These are phyloP conservation scores for Drosophila yooni DNA, from an alignment of 2,888 invertebrate species.

Conservation along the genomic window DNA sequence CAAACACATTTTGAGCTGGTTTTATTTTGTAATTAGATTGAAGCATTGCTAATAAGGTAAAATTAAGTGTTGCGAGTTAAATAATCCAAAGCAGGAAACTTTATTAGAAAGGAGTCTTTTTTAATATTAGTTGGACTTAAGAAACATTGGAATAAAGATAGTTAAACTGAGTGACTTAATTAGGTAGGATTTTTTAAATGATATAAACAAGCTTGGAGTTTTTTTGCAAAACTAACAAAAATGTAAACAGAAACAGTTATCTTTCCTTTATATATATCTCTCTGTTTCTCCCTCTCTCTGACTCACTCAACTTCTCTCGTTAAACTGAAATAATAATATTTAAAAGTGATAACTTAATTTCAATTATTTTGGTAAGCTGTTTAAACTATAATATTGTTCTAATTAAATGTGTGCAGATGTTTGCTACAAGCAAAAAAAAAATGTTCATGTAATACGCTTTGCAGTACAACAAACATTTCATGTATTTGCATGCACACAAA, in stretches of 20 bases:
- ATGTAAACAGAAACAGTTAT: background rate
- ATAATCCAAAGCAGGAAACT: background rate
- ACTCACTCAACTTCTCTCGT: background rate
- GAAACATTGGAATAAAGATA: background rate
- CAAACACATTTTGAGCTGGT: background rate
- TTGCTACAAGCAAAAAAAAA: background rate
- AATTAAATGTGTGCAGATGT: background rate
- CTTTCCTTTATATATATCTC: background rate
- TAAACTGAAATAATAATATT: background rate
- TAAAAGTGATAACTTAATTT: background rate
- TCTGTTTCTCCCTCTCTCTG: background rate
- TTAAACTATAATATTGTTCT: background rate
- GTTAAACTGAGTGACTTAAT: background rate
- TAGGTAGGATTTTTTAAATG: no score
- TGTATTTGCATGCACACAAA: constrained; percentile 35
- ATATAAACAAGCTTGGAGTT: background rate
- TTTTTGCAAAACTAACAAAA: background rate
- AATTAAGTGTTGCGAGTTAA: background rate
- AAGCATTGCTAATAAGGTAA: background rate
- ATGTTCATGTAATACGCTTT: constrained; percentile 53
- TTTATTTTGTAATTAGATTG: background rate
- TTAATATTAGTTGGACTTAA: background rate
- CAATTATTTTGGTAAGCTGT: no score
- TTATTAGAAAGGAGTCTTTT: background rate
- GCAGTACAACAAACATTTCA: constrained; percentile 26